These are phyloP conservation scores for Hylaeus volcanicus DNA, from an alignment of 1,140 invertebrate species.

Conservation along the genomic window DNA sequence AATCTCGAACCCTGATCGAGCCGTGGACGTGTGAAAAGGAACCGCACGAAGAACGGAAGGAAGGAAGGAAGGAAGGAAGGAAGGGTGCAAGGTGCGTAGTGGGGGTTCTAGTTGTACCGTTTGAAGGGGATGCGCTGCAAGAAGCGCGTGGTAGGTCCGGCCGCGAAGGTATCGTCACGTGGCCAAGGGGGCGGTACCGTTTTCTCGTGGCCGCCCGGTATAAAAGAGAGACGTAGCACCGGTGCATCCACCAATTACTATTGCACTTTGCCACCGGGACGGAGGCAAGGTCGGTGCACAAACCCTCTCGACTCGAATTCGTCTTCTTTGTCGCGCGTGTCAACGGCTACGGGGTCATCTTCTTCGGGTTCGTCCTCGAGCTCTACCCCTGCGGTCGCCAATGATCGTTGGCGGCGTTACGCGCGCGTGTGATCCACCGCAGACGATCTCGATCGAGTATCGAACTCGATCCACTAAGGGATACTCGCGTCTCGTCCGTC, in stretches of 20 bases:
- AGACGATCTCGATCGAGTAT: not conserved
- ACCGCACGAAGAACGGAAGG: constrained; percentile 13
- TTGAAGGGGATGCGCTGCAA: constrained; percentile 58
- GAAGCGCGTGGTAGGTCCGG: constrained; percentile 62
- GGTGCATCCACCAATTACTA: constrained; percentile 68
- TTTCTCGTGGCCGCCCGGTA: constrained; percentile 63
- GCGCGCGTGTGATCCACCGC: not conserved
- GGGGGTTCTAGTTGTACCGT: constrained; percentile 45
- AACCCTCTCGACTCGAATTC: constrained; percentile 8
- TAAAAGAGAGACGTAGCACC: constrained; percentile 66
- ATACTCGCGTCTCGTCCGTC: constrained; percentile 11
- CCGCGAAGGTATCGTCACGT: constrained; percentile 63
- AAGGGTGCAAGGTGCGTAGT: constrained; percentile 39
- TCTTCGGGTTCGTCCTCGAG: not conserved
- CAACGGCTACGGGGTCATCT: not conserved
- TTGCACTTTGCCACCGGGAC: constrained; percentile 58
- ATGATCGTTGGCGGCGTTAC: not conserved
- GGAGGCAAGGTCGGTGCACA: constrained; percentile 37
- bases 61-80: constrained; percentile 43
- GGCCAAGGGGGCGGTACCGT: constrained; percentile 64
- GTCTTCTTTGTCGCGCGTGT: not conserved
- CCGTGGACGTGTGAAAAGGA: not conserved
- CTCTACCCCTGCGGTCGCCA: not conserved
- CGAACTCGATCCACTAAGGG: constrained; percentile 4
- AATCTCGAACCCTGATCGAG: too few species aligned